Evolutionary conservation across 2,888 invertebrate genomes (phyloP).

Genomic region (Epsilonema sp.): DNA sequence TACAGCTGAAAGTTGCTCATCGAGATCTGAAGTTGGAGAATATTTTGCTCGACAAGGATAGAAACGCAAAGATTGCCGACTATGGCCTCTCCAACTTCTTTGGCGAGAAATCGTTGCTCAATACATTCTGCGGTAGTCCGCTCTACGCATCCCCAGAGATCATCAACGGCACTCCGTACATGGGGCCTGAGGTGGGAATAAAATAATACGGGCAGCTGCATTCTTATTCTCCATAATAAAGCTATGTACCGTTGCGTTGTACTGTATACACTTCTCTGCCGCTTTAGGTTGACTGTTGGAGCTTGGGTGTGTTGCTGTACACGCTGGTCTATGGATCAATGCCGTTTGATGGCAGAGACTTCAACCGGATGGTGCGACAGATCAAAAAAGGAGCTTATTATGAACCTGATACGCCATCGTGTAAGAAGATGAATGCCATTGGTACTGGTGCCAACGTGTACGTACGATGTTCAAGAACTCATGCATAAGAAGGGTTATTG

Average conservation of each 20-base stretch:
- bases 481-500: no score
- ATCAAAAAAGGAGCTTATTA: slow-evolving; percentile 93
- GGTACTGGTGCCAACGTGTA: background rate
- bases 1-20: slow-evolving; percentile 33
- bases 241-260: no score
- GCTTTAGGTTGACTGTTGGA: slow-evolving; percentile 46
- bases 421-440: slow-evolving; percentile 43
- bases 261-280: no score
- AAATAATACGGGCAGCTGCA: no score
- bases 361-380: slow-evolving; percentile 82
- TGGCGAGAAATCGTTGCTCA: slow-evolving; percentile 27
- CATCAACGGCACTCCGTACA: slow-evolving; percentile 38
- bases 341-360: slow-evolving; percentile 96
- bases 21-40: slow-evolving; percentile 38
- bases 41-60: slow-evolving; percentile 32
- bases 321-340: slow-evolving; percentile 96
- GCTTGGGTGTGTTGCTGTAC: slow-evolving; percentile 82
- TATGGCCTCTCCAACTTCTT: slow-evolving; percentile 92
- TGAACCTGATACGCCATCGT: slow-evolving; percentile 78
- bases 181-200: slow-evolving; percentile 74
- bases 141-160: slow-evolving; percentile 35
- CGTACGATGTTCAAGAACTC: background rate
- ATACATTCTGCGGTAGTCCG: slow-evolving; percentile 37
- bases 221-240: no score
- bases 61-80: slow-evolving; percentile 60